phyloP scores from a whole-genome alignment of 2,888 invertebrate genomes.

The Morpho helenor region DNA sequence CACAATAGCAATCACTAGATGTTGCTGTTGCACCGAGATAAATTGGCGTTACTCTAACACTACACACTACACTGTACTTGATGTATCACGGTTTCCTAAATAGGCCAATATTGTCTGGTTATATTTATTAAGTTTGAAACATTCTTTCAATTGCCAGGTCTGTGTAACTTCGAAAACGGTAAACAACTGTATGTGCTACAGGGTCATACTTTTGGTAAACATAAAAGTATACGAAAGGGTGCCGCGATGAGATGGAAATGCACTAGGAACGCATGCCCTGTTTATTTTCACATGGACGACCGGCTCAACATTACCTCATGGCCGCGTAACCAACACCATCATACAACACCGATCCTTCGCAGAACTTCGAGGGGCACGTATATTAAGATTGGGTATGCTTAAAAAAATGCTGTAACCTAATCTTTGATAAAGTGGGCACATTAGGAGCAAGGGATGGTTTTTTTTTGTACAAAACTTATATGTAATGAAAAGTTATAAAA shows the following conservation, averaged over 20 bases:
- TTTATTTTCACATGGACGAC: conserved; percentile 5
- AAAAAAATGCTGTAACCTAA: background rate
- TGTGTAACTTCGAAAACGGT: conserved; percentile 2
- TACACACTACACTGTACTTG: too few species aligned
- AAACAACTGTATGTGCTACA: conserved; percentile 1
- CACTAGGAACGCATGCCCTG: background rate
- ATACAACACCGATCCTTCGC: background rate
- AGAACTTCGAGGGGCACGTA: background rate
- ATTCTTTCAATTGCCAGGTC: background rate
- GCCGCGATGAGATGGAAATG: conserved; percentile 1
- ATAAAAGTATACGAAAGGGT: background rate
- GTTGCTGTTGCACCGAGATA: too few species aligned
- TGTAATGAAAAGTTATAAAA: too few species aligned
- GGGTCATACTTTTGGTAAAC: conserved; percentile 3
- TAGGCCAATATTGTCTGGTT: too few species aligned
- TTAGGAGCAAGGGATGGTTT: too few species aligned
- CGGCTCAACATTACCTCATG: background rate
- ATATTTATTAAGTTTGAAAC: background rate
- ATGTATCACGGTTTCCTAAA: too few species aligned
- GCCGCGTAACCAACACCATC: background rate
- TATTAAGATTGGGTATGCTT: conserved; percentile 1
- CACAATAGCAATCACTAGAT: too few species aligned
- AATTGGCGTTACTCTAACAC: too few species aligned
- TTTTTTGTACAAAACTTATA: too few species aligned
- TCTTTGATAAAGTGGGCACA: too few species aligned